Evolutionary conservation across 2,113 vertebrate genomes (phyloP).

Genomic region (Oreotragus oreotragus): DNA sequence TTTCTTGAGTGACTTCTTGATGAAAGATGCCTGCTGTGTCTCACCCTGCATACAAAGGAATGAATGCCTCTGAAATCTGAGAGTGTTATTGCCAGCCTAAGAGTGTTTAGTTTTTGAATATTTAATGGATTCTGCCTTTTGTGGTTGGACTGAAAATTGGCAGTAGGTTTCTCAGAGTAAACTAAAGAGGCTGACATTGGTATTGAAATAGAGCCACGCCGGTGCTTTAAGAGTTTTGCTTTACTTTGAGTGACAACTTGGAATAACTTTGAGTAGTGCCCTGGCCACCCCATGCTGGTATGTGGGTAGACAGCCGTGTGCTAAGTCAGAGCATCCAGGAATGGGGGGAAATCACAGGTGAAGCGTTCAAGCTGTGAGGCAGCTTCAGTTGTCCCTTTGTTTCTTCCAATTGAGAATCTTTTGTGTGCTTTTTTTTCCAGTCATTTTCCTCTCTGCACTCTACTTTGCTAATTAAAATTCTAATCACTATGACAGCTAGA

Average conservation of each 20-base stretch:
- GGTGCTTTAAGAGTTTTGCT: conserved; percentile 47
- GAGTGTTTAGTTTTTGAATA: conserved; percentile 23
- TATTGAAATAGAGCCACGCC: background rate
- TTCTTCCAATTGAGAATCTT: conserved; percentile 77
- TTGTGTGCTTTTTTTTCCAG: conserved; percentile 25
- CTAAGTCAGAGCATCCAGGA: conserved; percentile 28
- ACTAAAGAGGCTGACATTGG: conserved; percentile 53
- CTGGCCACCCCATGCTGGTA: background rate
- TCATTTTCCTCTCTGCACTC: conserved; percentile 73
- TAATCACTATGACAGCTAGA: conserved; percentile 84
- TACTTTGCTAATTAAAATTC: conserved; percentile 87
- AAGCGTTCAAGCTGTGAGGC: conserved; percentile 57
- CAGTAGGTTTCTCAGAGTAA: conserved; percentile 31
- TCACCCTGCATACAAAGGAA: background rate
- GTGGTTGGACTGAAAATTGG: background rate
- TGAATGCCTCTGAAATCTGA: background rate
- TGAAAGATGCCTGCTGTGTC: background rate
- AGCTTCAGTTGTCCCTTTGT: conserved; percentile 72
- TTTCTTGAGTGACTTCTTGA: background rate
- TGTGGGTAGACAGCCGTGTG: conserved; percentile 22
- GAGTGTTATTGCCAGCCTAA: background rate
- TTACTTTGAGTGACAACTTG: conserved; percentile 58
- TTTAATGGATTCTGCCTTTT: conserved; percentile 30
- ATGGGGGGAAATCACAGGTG: conserved; percentile 28
- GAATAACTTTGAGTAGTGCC: conserved; percentile 52